phyloP scores from a whole-genome alignment of 1,140 invertebrate genomes.

The Parasteatoda tepidariorum region DNA sequence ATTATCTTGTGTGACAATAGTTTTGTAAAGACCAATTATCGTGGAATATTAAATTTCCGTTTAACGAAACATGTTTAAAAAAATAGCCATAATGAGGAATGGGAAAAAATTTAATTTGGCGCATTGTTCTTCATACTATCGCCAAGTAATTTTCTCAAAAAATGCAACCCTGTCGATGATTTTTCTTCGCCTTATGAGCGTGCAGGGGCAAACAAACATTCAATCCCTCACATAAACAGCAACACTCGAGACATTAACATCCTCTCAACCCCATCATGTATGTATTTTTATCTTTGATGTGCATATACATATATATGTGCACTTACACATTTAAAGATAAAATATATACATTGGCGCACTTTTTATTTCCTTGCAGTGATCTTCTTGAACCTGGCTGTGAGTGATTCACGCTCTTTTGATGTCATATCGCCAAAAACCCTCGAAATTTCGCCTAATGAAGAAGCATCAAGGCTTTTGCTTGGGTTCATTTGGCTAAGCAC shows the following conservation, averaged over 20 bases:
- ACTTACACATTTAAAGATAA: not conserved
- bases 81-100: no score
- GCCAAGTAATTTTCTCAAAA: slow-evolving; percentile 50
- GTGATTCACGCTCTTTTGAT: slow-evolving; percentile 20
- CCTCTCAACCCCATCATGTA: slow-evolving; percentile 7
- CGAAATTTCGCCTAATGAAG: slow-evolving; percentile 55
- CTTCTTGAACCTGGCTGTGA: slow-evolving; percentile 38
- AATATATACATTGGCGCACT: not conserved
- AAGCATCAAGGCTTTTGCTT: slow-evolving; percentile 29
- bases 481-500: slow-evolving; percentile 53
- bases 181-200: slow-evolving; percentile 50
- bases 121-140: not conserved
- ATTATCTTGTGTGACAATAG: no score
- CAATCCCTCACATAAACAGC: slow-evolving; percentile 34
- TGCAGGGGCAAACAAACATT: slow-evolving; percentile 55
- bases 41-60: no score
- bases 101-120: no score
- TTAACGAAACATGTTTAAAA: no score
- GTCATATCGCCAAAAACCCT: slow-evolving; percentile 24
- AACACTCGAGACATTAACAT: slow-evolving; percentile 51
- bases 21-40: no score
- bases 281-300: slow-evolving; percentile 44
- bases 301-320: slow-evolving; percentile 15
- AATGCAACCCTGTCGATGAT: slow-evolving; percentile 52
- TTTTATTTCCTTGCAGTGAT: not conserved